Conservation (phyloP, 2,888 invertebrate species). For the Marronus borbonicus region DNA sequence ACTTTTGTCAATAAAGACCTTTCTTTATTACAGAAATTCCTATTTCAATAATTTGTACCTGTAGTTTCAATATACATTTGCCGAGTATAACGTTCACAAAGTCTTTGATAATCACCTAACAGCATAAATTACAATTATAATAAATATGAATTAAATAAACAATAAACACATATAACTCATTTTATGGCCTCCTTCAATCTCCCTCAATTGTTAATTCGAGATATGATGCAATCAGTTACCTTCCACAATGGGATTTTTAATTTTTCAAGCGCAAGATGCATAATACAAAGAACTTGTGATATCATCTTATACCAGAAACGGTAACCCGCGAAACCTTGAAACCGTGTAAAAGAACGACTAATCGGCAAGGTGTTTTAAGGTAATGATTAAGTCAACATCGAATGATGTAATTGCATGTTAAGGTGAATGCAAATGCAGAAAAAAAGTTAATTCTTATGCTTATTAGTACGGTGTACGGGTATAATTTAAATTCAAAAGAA, state of each 20-base stretch:
- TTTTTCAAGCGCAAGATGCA: conserved; percentile 21
- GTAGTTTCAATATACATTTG: too few relatives aligned
- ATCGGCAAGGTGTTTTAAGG: conserved; percentile 12
- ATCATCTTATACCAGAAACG: conserved; percentile 5
- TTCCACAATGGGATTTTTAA: conserved; percentile 12
- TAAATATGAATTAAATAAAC: background rate
- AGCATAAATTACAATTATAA: too few relatives aligned
- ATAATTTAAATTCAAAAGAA: too few relatives aligned
- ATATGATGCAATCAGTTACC: conserved; percentile 30
- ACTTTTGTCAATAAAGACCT: too few relatives aligned
- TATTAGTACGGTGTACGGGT: background rate
- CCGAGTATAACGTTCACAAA: too few relatives aligned
- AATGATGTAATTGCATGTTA: conserved; percentile 28
- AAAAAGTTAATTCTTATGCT: conserved; percentile 4
- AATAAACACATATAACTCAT: background rate
- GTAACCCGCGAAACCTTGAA: conserved; percentile 25
- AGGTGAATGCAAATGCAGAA: conserved; percentile 17
- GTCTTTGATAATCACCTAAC: too few relatives aligned
- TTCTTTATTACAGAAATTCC: too few relatives aligned
- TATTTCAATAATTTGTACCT: too few relatives aligned
- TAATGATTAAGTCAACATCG: conserved; percentile 24
- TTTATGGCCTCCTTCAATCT: background rate
- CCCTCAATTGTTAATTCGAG: background rate
- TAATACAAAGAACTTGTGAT: background rate
- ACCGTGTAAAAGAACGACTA: background rate